phyloP scores from a whole-genome alignment of 2,797 vertebrate genomes.

The Thamnophis elegans region DNA sequence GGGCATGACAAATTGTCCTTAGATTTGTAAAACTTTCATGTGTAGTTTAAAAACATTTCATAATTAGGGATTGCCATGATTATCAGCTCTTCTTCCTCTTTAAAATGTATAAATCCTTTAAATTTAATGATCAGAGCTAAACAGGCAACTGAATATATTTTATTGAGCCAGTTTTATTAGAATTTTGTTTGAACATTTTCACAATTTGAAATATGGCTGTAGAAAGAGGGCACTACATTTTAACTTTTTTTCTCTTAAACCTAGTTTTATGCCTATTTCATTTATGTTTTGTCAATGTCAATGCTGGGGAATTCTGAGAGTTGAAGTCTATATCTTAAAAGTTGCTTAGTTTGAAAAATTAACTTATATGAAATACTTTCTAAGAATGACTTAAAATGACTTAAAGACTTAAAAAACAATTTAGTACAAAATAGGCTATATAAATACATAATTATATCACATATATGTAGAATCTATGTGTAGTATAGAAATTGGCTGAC shows the following conservation, averaged over 20 bases:
- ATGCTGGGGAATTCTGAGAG: neutral
- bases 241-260: constrained; percentile 47
- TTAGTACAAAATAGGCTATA: constrained; percentile 59
- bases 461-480: neutral
- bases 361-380: constrained; percentile 42
- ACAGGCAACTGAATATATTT: constrained; percentile 36
- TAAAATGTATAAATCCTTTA: neutral
- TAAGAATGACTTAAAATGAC: constrained; percentile 26
- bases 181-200: constrained; percentile 31
- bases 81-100: neutral
- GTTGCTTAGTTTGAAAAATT: neutral
- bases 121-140: constrained; percentile 25
- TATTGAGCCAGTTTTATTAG: neutral
- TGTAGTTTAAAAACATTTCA: neutral
- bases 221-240: constrained; percentile 49
- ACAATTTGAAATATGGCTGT: constrained; percentile 28
- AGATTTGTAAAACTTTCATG: neutral
- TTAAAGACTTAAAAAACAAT: constrained; percentile 57
- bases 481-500: constrained; percentile 64
- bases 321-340: neutral
- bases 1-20: neutral
- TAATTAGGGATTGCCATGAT: neutral
- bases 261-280: constrained; percentile 55
- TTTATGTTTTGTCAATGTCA: constrained; percentile 1
- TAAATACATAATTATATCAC: neutral